A percentile compares a stretch with the other conserved stretches of the same genome.
phyloP scores from a whole-genome alignment of 2,113 vertebrate species.

The Isichthys henryi region DNA sequence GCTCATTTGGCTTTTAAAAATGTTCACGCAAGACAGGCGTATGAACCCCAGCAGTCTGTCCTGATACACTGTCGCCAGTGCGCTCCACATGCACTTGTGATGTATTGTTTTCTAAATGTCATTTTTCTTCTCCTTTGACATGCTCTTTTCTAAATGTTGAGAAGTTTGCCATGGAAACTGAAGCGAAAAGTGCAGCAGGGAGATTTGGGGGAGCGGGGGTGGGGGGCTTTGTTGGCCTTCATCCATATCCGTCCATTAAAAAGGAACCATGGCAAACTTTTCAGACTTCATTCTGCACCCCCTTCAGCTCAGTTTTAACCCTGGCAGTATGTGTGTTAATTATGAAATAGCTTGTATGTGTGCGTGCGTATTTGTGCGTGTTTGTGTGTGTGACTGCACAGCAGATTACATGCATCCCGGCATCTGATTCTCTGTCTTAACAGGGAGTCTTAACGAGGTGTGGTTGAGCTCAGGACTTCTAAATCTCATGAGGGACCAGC shows the following conservation, averaged over 20 bases:
- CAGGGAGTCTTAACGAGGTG: not conserved
- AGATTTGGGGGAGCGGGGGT: not conserved
- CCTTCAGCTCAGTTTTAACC: not conserved
- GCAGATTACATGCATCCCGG: not conserved
- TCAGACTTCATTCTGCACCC: not conserved
- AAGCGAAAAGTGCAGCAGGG: not conserved
- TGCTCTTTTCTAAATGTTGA: not conserved
- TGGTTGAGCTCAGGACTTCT: not conserved
- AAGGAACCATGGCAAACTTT: conserved; percentile 15
- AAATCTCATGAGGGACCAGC: not conserved
- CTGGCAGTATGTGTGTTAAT: not conserved
- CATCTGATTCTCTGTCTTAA: not conserved
- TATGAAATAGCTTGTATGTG: not conserved
- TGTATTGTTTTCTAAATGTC: not conserved
- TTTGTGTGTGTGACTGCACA: not conserved
- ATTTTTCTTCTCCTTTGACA: not conserved
- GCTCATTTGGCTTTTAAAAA: not conserved
- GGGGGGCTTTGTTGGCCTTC: not conserved
- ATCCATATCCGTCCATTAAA: not conserved
- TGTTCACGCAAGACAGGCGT: not conserved
- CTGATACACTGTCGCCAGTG: not conserved
- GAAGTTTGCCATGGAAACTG: conserved; percentile 5
- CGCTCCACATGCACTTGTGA: not conserved
- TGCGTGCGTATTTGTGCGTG: not conserved
- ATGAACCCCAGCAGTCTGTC: not conserved